Evolutionary conservation across 2,113 vertebrate species (phyloP).

Genomic region (Heterochromis multidens): DNA sequence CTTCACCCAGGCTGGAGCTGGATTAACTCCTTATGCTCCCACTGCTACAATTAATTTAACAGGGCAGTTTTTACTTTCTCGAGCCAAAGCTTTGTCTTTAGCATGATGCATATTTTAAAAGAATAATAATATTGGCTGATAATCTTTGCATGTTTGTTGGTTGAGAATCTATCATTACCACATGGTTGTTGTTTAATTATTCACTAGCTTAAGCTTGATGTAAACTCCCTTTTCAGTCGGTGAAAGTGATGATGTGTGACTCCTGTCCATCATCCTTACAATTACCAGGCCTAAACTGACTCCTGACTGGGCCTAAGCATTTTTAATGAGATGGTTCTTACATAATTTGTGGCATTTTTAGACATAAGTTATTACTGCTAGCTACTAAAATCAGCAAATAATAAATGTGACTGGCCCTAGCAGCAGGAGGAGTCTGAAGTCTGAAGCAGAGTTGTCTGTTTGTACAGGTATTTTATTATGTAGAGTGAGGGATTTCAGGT

Average conservation of each 20-base stretch:
- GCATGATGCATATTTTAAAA: background rate
- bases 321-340: background rate
- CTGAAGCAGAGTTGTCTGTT: background rate
- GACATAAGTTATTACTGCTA: background rate
- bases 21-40: slow-evolving; percentile 36
- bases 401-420: background rate
- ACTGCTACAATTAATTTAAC: background rate
- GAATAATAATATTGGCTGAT: background rate
- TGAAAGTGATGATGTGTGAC: background rate
- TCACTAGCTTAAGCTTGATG: background rate
- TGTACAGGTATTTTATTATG: background rate
- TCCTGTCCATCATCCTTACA: background rate
- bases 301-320: background rate
- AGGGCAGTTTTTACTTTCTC: background rate
- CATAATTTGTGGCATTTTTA: background rate
- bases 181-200: background rate
- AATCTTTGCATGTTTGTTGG: background rate
- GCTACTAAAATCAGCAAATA: background rate
- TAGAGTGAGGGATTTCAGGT: background rate
- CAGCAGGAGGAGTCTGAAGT: background rate
- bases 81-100: background rate
- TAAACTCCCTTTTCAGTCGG: background rate
- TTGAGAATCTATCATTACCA: background rate
- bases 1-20: slow-evolving; percentile 1
- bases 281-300: background rate